Evolutionary conservation across 2,113 vertebrate species (phyloP), one percentile per base, ranked within the genome.

Genomic region (Otolemur garnettii): DNA sequence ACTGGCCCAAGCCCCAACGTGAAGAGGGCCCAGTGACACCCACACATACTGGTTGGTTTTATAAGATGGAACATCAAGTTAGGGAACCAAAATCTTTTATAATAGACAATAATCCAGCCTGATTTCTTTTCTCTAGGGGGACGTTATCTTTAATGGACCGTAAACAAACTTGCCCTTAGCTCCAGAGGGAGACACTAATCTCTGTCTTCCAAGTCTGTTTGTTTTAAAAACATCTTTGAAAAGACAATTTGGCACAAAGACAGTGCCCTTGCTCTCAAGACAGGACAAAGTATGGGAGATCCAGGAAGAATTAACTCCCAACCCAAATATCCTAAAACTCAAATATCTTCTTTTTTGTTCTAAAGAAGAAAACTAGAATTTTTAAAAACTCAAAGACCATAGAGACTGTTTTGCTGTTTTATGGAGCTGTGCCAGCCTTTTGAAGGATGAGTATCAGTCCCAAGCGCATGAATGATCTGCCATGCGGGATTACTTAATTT

Each of bases 401-500:
- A 18, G 1, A 90, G 62, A 11, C 19, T 95, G 22, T 45, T 84
- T 90, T 45, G 50, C 85, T 38, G 22, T 78, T 62, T 96, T 79
- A 28, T n/a, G 53, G 68, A 87, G 7, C 38, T 81, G 38, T 94
- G 30, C 1, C 35, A 83, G 66, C 22, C 42, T 86, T 94, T 84
- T 57, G 84, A 66, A 94, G 11, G 42, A 26, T 72, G 57, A 35
- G 11, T 35, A 64, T 87, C 33, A 57, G 8, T 55, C 15, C 72
- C 50, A 87, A 94, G 87, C 11, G 4, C 42, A 38, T 81, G n/a
- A 85, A 3, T 79, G 38, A 69, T 88, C 78, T 96, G n/a, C 77
- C n/a, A 22, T 94, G 84, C 71, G 45, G 45, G 45, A 9, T 50
- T 53, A 79, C 62, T 96, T 91, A 79, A 94, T 90, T 60, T 84